Evolutionary conservation across 2,797 vertebrate species (phyloP).

Genomic region (Lates japonicus): DNA sequence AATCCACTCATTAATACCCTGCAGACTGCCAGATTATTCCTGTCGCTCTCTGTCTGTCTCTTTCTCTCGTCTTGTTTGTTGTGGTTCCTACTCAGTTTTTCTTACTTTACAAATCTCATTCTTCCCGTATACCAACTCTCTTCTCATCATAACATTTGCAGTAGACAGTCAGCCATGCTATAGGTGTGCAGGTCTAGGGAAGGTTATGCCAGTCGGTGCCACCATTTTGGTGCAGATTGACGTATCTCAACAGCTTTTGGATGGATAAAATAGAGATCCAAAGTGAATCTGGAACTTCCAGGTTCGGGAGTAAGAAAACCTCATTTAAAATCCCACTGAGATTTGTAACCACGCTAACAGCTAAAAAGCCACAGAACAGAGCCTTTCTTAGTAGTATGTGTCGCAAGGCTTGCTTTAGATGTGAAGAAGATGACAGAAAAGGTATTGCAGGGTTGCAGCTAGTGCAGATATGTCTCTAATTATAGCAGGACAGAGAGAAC

Average conservation of each 20-base stretch:
- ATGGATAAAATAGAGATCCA: not conserved
- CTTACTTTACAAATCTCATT: not conserved
- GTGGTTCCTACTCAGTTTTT: slow-evolving; percentile 16
- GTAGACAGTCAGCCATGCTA: not conserved
- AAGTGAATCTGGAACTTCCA: not conserved
- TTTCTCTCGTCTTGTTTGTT: slow-evolving; percentile 20
- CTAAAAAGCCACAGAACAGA: too few species aligned
- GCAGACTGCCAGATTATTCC: slow-evolving; percentile 13
- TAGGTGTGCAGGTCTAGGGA: not conserved
- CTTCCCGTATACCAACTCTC: not conserved
- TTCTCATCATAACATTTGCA: not conserved
- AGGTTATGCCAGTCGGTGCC: not conserved
- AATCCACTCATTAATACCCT: slow-evolving; percentile 38
- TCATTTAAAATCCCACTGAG: not conserved
- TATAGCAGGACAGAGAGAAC: too few species aligned
- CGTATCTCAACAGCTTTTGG: not conserved
- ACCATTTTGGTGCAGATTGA: not conserved
- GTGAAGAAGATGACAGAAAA: too few species aligned
- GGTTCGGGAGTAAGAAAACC: not conserved
- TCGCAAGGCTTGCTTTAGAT: too few species aligned
- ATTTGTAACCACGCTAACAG: too few species aligned
- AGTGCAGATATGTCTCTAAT: too few species aligned
- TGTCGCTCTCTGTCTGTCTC: not conserved
- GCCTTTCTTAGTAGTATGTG: too few species aligned
- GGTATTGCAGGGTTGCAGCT: too few species aligned